Base-by-base conservation (phyloP, 2,797 vertebrate genomes). In the Notolabrus celidotus region DNA sequence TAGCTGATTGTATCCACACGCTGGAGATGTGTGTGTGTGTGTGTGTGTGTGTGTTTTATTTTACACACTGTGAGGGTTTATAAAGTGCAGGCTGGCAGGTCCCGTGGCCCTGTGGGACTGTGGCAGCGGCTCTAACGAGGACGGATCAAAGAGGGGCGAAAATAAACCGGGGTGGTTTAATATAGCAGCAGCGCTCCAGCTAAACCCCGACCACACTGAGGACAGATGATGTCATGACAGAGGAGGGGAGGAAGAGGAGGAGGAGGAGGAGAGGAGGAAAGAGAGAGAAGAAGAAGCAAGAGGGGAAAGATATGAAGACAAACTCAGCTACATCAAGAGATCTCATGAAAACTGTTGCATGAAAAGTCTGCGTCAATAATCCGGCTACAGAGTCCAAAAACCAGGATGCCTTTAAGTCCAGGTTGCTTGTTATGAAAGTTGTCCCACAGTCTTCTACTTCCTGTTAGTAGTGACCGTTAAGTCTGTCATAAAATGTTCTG, bases 131-230 rank as follows among this genome's bases (percentile, higher is more conserved):
- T 75, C 71, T 82, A 82, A 88, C 80, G 10, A 79, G 71, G 62
- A 79, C 47, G 43, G 87, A 92, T 91, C 87, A 91, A 91, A 91
- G 62, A 15, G 52, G 31, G 53, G 72, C 41, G 5, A 85, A 90
- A 91, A 91, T 87, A 89, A 88, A 87, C 67, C 57, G 25, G 83
- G 55, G 54, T 45, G 68, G 81, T 91, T 92, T 91, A 89, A 87
- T 90, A 88, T 89, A 89, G 89, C 82, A 58, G 74, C 86, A 59
- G 71, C 3, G 73, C 73, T 85, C 75, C 71, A 49, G 66, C 74
- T 79, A 77, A 85, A 89, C 73, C 86, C 77, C 74, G 72, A 87
- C 90, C 90, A 78, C 89, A 87, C 68, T 5, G 79, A 89, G 88
- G 83, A 70, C 64, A 47, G 72, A 86, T 91, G 91, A 91, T 88